Base-by-base conservation (phyloP, 2,888 invertebrate genomes). In the Xylophagus ater region DNA sequence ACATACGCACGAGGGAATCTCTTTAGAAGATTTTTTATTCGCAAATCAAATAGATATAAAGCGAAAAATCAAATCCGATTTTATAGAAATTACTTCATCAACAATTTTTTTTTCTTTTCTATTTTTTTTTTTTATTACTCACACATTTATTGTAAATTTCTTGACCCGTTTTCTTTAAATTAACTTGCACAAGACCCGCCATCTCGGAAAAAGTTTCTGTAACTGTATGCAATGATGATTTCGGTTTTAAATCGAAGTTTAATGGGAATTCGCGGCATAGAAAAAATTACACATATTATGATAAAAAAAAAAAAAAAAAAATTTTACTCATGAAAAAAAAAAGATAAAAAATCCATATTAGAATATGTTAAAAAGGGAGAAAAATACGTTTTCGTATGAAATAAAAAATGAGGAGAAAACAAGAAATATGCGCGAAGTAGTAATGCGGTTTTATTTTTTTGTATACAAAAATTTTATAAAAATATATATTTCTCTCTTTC, bases 101-200 rank as follows among this genome's bases (percentile, higher is more conserved):
- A n/a, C n/a, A n/a, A n/a, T n/a, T n/a, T n/a, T n/a, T n/a, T n/a
- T n/a, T n/a, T n/a, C n/a, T n/a, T n/a, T n/a, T n/a, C n/a, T n/a
- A n/a, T n/a, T n/a, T n/a, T n/a, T n/a, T n/a, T n/a, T n/a, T n/a
- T n/a, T n/a, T 21, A 34, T 39, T 65, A 67, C 62, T 68, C 65
- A 67, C 66, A 55, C 60, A 59, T 61, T 60, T 58, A 44, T 55
- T 50, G 45, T 57, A 49, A 50, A 51, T 48, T 49, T 45, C 50
- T 55, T 51, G 57, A 51, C 50, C 56, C 51, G 60, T 59, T 62
- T 60, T 60, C 53, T 57, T 59, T 53, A 65, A 59, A 59, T 63
- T 67, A 68, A 70, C 69, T 67, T 67, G 70, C 59, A 69, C 68
- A 63, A 73, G 65, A 63, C 72, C 70, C 68, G 74, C 74, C 74